phyloP scores from a whole-genome alignment of 37 sponge, comb jelly and placozoan genomes.

The Spongilla lacustris region DNA sequence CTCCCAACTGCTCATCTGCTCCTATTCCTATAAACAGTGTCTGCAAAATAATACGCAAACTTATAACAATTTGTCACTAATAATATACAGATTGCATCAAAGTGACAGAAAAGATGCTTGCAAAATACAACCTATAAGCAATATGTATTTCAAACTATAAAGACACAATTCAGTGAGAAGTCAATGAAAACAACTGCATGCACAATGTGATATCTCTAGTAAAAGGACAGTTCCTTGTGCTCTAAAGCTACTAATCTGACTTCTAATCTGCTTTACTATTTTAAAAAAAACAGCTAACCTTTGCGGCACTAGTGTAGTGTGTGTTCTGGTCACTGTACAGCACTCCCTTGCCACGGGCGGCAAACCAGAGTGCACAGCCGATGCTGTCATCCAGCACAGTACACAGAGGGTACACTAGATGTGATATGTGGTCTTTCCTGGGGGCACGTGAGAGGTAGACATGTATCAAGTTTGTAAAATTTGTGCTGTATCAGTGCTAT shows the following conservation, averaged over 20 bases:
- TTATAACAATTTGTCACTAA: background rate
- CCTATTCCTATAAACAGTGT: conserved; percentile 84
- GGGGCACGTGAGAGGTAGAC: background rate
- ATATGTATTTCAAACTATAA: too few species aligned
- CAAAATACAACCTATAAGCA: too few species aligned
- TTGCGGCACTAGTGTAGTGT: conserved; percentile 38
- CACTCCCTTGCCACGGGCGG: conserved; percentile 82
- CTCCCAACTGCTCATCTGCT: conserved; percentile 94
- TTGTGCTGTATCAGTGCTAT: too few species aligned
- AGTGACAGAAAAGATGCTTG: too few species aligned
- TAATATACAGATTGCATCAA: too few species aligned
- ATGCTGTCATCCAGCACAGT: conserved; percentile 99
- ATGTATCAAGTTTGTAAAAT: too few species aligned
- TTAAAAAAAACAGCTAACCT: conserved; percentile 34
- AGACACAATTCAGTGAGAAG: too few species aligned
- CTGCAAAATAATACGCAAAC: background rate
- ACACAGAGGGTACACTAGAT: conserved; percentile 84
- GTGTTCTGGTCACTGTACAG: conserved; percentile 13
- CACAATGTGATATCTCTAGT: too few species aligned
- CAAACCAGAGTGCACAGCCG: conserved; percentile 99
- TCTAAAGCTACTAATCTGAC: background rate
- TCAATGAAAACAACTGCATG: too few species aligned
- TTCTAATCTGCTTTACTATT: background rate
- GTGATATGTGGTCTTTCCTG: conserved; percentile 65
- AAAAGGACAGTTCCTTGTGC: too few species aligned